A percentile compares a stretch with the other conserved stretches of the same genome.
Evolutionary conservation across 2,113 vertebrate genomes (phyloP).

Genomic region (Sprattus sprattus): DNA sequence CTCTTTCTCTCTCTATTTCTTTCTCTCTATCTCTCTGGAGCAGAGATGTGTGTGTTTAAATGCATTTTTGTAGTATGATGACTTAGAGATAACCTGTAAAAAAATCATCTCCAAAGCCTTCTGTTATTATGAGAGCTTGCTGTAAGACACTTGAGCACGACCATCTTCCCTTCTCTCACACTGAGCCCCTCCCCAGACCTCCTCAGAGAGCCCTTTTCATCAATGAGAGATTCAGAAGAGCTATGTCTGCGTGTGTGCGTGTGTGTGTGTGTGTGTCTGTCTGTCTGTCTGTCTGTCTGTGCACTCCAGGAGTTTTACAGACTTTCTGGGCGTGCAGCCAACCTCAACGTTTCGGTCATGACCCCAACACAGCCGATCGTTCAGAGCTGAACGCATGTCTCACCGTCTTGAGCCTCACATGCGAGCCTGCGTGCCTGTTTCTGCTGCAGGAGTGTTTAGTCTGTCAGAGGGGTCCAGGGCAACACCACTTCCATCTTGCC

Average conservation of each 20-base stretch:
- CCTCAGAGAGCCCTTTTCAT: slow-evolving; percentile 10
- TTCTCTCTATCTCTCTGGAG: not conserved
- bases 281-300: slow-evolving; percentile 2
- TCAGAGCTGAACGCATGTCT: not conserved
- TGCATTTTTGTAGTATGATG: not conserved
- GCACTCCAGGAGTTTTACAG: not conserved
- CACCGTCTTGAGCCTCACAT: not conserved
- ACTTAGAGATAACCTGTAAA: not conserved
- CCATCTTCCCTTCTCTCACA: not conserved
- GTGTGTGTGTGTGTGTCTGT: not conserved
- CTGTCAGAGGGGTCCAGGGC: not conserved
- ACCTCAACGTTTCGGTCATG: not conserved
- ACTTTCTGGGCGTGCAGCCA: slow-evolving; percentile 18
- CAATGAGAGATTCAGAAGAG: not conserved
- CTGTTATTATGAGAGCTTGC: not conserved
- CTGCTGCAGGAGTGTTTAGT: not conserved
- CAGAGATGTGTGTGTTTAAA: not conserved
- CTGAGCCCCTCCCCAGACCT: not conserved
- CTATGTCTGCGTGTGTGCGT: not conserved
- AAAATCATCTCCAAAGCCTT: not conserved
- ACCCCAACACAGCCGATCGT: not conserved
- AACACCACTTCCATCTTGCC: not conserved
- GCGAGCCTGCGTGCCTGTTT: not conserved
- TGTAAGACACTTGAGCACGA: not conserved
- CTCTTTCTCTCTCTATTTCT: not conserved